Evolutionary conservation across 2,797 vertebrate species (phyloP), one percentile per base, ranked within the genome.

Genomic region (Taeniopygia guttata): DNA sequence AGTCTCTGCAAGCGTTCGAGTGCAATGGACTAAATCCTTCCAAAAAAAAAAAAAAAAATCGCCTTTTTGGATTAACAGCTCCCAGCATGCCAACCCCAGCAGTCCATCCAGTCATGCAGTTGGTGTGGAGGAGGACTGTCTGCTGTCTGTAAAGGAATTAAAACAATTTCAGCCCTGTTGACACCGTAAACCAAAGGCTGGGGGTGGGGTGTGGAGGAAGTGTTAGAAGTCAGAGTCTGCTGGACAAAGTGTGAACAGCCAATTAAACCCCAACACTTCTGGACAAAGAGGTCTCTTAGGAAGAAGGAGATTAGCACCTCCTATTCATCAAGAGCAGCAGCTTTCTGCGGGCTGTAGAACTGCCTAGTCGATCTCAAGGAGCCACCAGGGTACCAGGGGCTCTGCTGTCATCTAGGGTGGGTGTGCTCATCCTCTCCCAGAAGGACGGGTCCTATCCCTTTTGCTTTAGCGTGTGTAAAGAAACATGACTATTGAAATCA

Each of bases 231-330:
- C 67, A 51, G 80, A 91, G 67, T 66, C 87, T 90, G 94, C 70
- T 49, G 83, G 74, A 94, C 93, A 94, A 96, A 96, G 95, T 95
- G 95, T 80, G 94, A 97, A 96, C 91, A 94, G 93, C 83, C 94
- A 97, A 96, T 97, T 96, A 97, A 97, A 94, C 67, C 90, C 90
- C 79, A 68, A 84, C 94, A 87, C 95, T 91, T 95, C 38, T 91
- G 80, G 90, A 96, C 91, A 95, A 97, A 96, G 95, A 87, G 70
- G 74, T 89, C 91, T 96, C 85, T 96, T 94, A 90, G 93, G 89
- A 94, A 94, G 83, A 60, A 79, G 54, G 91, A 94, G 96, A 96
- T 95, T 97, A 96, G 70, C 95, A 95, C 95, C 94, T 91, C 70
- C 70, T 58, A 9, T 77, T 94, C 94, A 86, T 67, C 92, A 75